A percentile compares a stretch with the other conserved stretches of the same genome.
Conservation (phyloP, 2,888 invertebrate genomes). For the Fissipunctia ypsillon region DNA sequence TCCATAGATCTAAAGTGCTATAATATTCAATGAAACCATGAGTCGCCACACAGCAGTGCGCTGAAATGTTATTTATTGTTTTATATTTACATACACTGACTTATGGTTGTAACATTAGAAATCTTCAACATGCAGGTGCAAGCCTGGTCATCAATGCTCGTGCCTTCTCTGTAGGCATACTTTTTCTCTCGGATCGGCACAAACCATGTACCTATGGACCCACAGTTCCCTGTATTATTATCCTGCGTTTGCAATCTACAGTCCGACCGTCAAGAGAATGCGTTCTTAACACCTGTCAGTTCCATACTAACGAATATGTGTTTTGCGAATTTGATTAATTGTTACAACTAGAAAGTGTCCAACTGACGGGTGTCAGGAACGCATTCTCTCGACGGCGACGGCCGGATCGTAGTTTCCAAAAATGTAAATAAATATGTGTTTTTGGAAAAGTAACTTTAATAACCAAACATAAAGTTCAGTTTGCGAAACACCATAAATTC, state of each 20-base stretch:
- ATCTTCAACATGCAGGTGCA: not conserved
- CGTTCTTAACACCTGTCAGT: too few relatives aligned
- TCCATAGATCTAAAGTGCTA: not conserved
- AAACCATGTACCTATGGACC: not conserved
- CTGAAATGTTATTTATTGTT: constrained; percentile 21
- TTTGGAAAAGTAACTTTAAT: not conserved
- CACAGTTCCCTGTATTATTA: not conserved
- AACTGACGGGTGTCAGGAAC: too few relatives aligned
- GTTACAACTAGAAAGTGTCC: too few relatives aligned
- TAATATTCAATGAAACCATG: constrained; percentile 12
- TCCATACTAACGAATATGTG: too few relatives aligned
- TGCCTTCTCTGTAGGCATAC: not conserved
- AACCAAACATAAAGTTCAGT: not conserved
- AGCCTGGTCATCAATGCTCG: not conserved
- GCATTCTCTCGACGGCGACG: too few relatives aligned
- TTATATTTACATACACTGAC: constrained; percentile 28
- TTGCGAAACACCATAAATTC: not conserved
- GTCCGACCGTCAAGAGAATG: too few relatives aligned
- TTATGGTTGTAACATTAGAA: constrained; percentile 22
- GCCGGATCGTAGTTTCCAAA: too few relatives aligned
- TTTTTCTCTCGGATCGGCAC: not conserved
- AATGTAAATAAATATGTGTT: constrained; percentile 1
- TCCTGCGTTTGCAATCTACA: not conserved
- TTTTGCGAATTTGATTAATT: too few relatives aligned
- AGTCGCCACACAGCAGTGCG: not conserved